These are phyloP conservation scores for Sorex fumeus DNA, from an alignment of 2,113 vertebrate genomes.

Conservation along the genomic window DNA sequence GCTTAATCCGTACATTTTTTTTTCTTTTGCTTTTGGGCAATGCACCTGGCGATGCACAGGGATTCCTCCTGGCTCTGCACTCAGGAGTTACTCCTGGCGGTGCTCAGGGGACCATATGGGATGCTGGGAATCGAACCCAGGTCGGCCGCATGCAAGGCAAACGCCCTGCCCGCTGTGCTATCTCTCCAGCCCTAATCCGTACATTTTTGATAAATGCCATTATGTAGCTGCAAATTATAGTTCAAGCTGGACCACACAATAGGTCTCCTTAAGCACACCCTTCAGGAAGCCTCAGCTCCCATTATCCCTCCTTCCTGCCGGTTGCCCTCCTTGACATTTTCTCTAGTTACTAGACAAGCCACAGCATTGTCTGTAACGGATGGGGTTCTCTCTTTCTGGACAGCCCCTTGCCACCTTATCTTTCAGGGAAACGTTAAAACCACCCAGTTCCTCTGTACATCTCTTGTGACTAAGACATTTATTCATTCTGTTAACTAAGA, in stretches of 20 bases:
- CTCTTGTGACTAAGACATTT: not conserved
- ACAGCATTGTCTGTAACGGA: not conserved
- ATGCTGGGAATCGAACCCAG: too few relatives aligned
- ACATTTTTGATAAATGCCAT: not conserved
- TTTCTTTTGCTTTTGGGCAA: too few relatives aligned
- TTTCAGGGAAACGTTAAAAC: conserved; percentile 1
- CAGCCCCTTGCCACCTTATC: not conserved
- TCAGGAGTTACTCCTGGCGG: too few relatives aligned
- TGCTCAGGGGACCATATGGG: too few relatives aligned
- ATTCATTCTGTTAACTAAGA: conserved; percentile 13
- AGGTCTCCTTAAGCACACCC: not conserved
- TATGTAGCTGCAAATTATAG: not conserved
- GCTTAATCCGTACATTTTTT: not conserved
- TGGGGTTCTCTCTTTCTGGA: conserved; percentile 50
- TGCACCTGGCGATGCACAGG: too few relatives aligned
- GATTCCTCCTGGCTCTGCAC: too few relatives aligned
- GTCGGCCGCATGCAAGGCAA: too few relatives aligned
- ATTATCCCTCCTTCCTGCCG: not conserved
- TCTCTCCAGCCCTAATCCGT: too few relatives aligned
- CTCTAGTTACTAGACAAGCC: too few relatives aligned
- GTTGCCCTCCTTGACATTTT: not conserved
- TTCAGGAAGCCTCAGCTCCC: not conserved
- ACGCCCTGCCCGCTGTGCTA: too few relatives aligned
- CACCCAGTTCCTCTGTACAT: not conserved
- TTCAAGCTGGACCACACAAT: not conserved